Percentiles rank a stretch among this genome's conserved stretches.
Evolutionary conservation across 2,888 invertebrate species (phyloP).

Genomic region (Vanessa cardui): DNA sequence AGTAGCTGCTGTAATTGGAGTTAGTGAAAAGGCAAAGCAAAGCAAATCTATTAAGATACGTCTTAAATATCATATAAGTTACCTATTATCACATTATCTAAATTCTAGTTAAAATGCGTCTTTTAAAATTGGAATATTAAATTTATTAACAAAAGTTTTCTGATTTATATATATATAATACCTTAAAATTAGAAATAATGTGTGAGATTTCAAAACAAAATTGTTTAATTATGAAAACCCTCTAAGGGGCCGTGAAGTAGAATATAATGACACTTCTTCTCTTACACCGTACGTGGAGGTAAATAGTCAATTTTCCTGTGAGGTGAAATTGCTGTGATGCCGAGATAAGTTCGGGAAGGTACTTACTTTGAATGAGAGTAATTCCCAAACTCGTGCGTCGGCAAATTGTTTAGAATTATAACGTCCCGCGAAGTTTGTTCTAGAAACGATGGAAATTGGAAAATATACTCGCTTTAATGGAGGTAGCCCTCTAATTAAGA

Average conservation of each 20-base stretch:
- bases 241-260: slow-evolving; percentile 23
- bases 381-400: slow-evolving; percentile 50
- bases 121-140: no score
- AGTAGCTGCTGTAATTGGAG: no score
- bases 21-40: no score
- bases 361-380: slow-evolving; percentile 54
- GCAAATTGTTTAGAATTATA: slow-evolving; percentile 57
- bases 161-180: no score
- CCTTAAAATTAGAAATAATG: neutral
- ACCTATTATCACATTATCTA: no score
- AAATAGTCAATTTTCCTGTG: slow-evolving; percentile 55
- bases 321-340: slow-evolving; percentile 53
- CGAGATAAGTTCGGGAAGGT: slow-evolving; percentile 52
- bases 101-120: no score
- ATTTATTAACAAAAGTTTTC: no score
- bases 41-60: no score
- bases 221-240: slow-evolving; percentile 29
- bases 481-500: slow-evolving; percentile 22
- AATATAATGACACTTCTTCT: slow-evolving; percentile 35
- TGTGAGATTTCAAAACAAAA: slow-evolving; percentile 9
- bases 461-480: slow-evolving; percentile 26
- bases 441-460: slow-evolving; percentile 27
- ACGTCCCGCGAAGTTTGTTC: slow-evolving; percentile 42
- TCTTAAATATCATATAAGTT: no score
- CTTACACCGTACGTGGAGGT: slow-evolving; percentile 46